Conservation (phyloP, 2,113 vertebrate species). For the Chrysochloris asiatica region DNA sequence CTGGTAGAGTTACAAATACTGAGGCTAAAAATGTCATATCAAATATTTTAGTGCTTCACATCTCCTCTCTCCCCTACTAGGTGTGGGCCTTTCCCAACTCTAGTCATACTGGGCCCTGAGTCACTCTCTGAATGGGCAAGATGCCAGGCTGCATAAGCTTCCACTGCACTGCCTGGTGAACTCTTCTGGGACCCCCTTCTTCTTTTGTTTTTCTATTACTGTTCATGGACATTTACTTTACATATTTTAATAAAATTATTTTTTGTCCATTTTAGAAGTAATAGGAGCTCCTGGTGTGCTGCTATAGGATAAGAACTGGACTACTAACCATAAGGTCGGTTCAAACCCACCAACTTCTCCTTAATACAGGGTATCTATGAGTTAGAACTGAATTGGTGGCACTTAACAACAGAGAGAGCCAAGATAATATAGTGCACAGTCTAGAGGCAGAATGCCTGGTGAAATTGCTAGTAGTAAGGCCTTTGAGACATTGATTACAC, state of each 20-base stretch:
- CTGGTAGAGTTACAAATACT: no score
- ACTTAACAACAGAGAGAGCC: slow-evolving; percentile 24
- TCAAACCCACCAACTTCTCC: no score
- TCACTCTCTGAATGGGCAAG: background rate
- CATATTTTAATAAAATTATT: background rate
- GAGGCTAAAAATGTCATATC: no score
- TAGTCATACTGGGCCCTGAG: rapidly evolving
- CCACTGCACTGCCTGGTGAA: background rate
- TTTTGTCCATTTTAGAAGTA: background rate
- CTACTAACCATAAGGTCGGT: no score
- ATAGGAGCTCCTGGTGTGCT: no score
- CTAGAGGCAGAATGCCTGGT: background rate
- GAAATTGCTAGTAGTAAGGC: background rate
- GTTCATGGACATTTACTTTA: background rate
- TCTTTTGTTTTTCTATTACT: background rate
- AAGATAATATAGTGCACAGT: background rate
- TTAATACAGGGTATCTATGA: no score
- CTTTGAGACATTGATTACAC: background rate
- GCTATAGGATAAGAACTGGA: no score
- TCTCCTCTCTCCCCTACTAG: no score
- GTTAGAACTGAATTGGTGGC: no score
- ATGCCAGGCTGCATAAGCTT: background rate
- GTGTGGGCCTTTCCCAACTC: background rate
- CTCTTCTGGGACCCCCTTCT: background rate
- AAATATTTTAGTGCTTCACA: no score